A percentile compares a stretch with the other conserved stretches of the same genome.
These are phyloP conservation scores for Mellivora capensis DNA, from an alignment of 2,113 vertebrate species.

Conservation along the genomic window DNA sequence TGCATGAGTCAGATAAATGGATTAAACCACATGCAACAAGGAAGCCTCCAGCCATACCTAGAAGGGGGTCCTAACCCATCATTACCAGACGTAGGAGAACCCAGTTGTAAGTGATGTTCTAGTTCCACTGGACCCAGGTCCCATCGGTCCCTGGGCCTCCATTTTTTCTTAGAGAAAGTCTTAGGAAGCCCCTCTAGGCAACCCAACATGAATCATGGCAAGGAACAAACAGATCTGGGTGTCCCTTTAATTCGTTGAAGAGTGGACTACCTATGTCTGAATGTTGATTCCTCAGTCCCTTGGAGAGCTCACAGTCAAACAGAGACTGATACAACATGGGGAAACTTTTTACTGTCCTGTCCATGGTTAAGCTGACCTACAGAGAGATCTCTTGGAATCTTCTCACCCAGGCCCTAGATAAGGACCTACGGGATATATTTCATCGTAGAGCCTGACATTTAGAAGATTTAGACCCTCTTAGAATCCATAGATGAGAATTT, in stretches of 20 bases:
- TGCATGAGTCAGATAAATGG: background rate
- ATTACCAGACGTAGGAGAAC: background rate
- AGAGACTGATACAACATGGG: background rate
- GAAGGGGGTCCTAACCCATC: background rate
- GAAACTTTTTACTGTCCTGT: background rate
- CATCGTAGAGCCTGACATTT: background rate
- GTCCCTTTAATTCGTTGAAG: background rate
- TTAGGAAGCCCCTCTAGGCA: background rate
- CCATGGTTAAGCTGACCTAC: background rate
- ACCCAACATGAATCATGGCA: background rate
- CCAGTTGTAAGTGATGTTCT: background rate
- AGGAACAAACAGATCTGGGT: background rate
- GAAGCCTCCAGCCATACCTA: background rate
- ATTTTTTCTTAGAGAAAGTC: background rate
- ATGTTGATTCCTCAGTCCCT: background rate
- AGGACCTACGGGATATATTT: background rate
- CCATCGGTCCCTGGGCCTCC: background rate
- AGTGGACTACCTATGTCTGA: background rate
- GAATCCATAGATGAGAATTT: background rate
- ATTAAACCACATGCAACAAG: background rate
- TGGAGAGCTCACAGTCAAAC: background rate
- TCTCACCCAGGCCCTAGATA: background rate
- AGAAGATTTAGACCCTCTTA: background rate
- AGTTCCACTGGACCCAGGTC: background rate
- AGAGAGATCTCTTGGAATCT: background rate